Percentiles rank a stretch among this genome's conserved stretches.
phyloP scores from a whole-genome alignment of 1,140 invertebrate species.

The Zaprionus africanus region DNA sequence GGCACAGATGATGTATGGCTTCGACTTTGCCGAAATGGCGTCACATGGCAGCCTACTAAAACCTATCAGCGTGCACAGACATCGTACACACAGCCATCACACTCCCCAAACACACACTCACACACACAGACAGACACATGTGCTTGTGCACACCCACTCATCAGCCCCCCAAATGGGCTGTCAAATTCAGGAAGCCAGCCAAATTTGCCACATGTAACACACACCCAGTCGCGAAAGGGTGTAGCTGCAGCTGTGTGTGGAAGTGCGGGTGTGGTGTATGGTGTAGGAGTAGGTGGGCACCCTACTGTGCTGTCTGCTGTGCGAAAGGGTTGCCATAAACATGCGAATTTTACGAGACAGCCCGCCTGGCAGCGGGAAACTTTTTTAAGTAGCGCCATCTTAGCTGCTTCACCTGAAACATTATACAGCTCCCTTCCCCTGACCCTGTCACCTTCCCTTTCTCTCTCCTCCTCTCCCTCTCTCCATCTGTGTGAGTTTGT shows the following conservation, averaged over 20 bases:
- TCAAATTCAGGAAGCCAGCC: conserved; percentile 59
- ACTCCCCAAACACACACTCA: not conserved
- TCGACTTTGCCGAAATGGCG: conserved; percentile 36
- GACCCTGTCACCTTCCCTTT: not conserved
- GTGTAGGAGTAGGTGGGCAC: not conserved
- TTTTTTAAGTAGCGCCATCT: conserved; percentile 72
- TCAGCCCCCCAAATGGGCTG: conserved; percentile 28
- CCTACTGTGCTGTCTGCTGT: conserved; percentile 10
- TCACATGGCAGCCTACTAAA: conserved; percentile 37
- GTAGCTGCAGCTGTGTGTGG: not conserved
- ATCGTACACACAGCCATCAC: not conserved
- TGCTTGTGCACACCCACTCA: not conserved
- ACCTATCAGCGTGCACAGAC: conserved; percentile 16
- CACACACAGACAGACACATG: conserved; percentile 8
- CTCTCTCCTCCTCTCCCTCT: not conserved
- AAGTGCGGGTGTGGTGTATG: not conserved
- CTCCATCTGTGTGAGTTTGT: conserved; percentile 33
- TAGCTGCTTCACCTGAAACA: conserved; percentile 60
- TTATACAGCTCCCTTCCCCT: conserved; percentile 43
- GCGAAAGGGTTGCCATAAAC: conserved; percentile 70
- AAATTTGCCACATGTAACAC: conserved; percentile 66
- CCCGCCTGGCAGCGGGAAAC: conserved; percentile 25
- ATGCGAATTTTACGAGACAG: conserved; percentile 67
- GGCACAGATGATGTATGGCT: conserved; percentile 40
- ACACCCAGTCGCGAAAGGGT: conserved; percentile 13